Conservation (phyloP, 2,888 invertebrate genomes). For the Deilephila porcellus region DNA sequence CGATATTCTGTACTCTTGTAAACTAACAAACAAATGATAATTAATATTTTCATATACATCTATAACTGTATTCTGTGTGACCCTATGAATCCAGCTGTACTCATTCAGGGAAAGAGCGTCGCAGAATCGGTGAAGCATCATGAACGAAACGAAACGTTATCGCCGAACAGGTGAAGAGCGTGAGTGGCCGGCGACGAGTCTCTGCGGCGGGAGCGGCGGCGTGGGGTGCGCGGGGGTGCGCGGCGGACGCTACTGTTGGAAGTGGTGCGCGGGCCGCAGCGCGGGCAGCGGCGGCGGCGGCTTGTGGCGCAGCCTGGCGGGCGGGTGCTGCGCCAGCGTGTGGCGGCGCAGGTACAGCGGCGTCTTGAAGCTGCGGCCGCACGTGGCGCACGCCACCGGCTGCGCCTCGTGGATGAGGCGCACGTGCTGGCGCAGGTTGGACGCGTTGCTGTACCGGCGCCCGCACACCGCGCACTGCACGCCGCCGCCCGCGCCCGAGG, state of each 20-base stretch:
- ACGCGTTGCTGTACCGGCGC: constrained; percentile 88
- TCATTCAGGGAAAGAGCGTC: neutral
- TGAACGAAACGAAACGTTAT: neutral
- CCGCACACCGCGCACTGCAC: constrained; percentile 88
- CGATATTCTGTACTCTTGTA: neutral
- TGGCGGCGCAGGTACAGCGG: constrained; percentile 91
- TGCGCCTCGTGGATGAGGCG: constrained; percentile 89
- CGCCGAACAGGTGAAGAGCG: neutral
- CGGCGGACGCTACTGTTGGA: constrained; percentile 56
- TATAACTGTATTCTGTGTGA: neutral
- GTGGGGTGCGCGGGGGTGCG: constrained; percentile 46
- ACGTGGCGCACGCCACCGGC: constrained; percentile 88
- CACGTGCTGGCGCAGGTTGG: constrained; percentile 90
- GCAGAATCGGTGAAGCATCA: constrained; percentile 12
- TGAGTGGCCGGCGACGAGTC: constrained; percentile 19
- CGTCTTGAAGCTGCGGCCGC: constrained; percentile 90
- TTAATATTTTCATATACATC: neutral
- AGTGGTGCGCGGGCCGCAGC: constrained; percentile 66
- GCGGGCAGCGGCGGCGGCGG: constrained; percentile 67
- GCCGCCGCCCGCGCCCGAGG: constrained; percentile 59
- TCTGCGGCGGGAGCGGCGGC: constrained; percentile 39
- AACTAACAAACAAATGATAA: neutral
- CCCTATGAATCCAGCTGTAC: neutral
- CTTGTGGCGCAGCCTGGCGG: constrained; percentile 61
- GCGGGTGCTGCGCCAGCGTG: constrained; percentile 88